Percentiles rank a stretch among this genome's conserved stretches.
Evolutionary conservation across 1,140 invertebrate species (phyloP).

Genomic region (Stenopsyche tienmushanensis): DNA sequence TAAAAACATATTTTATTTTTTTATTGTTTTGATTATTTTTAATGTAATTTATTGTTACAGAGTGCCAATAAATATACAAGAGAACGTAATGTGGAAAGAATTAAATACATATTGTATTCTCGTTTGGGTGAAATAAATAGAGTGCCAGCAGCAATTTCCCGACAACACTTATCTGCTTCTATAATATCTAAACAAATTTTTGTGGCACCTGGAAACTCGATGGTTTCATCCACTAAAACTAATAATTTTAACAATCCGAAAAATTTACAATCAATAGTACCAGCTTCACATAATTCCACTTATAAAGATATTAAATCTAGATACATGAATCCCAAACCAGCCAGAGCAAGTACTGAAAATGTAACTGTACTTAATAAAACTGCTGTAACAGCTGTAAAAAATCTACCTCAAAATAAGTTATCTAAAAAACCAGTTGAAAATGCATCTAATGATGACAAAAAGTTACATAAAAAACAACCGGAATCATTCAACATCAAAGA

Average conservation of each 20-base stretch:
- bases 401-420: not conserved
- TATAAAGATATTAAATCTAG: slow-evolving; percentile 21
- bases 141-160: not conserved
- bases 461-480: not conserved
- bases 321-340: slow-evolving; percentile 9
- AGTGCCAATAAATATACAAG: slow-evolving; percentile 9
- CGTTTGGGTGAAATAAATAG: slow-evolving; percentile 18
- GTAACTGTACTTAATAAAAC: not conserved
- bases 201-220: slow-evolving; percentile 20
- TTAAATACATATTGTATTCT: slow-evolving; percentile 23
- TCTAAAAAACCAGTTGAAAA: not conserved
- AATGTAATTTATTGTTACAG: slow-evolving; percentile 5
- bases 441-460: not conserved
- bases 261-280: not conserved
- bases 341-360: not conserved
- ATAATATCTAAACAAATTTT: slow-evolving; percentile 11
- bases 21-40: not conserved
- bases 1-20: not conserved
- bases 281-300: not conserved
- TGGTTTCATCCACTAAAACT: slow-evolving; percentile 18
- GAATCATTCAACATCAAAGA: not conserved
- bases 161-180: slow-evolving; percentile 3
- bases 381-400: not conserved
- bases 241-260: not conserved
- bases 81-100: slow-evolving; percentile 21